These are phyloP conservation scores for Scaptomyza pallida DNA, from an alignment of 1,140 invertebrate genomes.

Conservation along the genomic window DNA sequence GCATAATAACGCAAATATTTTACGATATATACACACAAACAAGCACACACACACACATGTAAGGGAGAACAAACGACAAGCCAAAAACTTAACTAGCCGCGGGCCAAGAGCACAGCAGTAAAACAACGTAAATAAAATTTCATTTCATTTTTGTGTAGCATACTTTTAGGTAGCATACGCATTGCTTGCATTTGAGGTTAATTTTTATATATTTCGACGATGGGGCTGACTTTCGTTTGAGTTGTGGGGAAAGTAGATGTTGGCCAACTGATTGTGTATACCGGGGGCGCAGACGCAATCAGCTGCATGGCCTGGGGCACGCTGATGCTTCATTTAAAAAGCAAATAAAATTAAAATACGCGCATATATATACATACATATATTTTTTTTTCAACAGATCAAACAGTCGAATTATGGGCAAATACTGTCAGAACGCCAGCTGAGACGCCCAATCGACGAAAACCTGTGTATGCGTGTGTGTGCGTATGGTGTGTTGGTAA, in stretches of 20 bases:
- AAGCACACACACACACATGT: constrained; percentile 12
- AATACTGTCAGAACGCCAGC: constrained; percentile 41
- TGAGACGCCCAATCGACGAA: constrained; percentile 43
- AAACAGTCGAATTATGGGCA: constrained; percentile 70
- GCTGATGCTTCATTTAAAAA: constrained; percentile 77
- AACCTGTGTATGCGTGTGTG: neutral
- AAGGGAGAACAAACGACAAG: constrained; percentile 48
- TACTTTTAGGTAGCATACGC: constrained; percentile 59
- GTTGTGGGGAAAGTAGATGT: constrained; percentile 10
- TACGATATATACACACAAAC: constrained; percentile 59
- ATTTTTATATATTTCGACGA: constrained; percentile 51
- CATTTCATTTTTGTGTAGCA: constrained; percentile 60
- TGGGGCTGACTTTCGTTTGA: neutral
- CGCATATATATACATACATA: constrained; percentile 31
- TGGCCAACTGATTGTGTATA: constrained; percentile 72
- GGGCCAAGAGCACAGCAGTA: constrained; percentile 59
- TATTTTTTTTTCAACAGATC: constrained; percentile 68
- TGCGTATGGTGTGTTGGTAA: constrained; percentile 48
- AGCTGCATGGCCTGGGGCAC: constrained; percentile 61
- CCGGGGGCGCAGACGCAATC: constrained; percentile 66
- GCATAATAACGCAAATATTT: constrained; percentile 82
- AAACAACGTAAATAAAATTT: constrained; percentile 78
- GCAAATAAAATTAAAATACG: constrained; percentile 81
- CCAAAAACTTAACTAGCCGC: constrained; percentile 78
- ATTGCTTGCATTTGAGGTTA: constrained; percentile 79